Evolutionary conservation across 53 echinoderm and acorn worm species (phyloP).

Genomic region (Patiria pectinifera): DNA sequence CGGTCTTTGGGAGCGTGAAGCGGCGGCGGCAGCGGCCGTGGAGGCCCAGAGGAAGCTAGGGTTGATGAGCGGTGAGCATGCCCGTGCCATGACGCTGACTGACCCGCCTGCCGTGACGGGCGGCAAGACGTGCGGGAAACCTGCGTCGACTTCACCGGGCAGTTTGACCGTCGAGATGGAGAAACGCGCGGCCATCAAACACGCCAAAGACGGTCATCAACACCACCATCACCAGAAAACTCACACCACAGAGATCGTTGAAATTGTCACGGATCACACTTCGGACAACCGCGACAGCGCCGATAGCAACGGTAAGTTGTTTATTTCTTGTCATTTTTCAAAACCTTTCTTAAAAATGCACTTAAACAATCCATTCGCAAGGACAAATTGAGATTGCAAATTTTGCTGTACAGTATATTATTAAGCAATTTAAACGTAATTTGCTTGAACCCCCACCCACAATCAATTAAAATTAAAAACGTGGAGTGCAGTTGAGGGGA

Average conservation of each 20-base stretch:
- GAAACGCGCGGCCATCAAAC: slow-evolving; percentile 31
- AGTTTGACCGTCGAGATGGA: slow-evolving; percentile 41
- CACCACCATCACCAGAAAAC: background rate
- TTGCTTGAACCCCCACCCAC: background rate
- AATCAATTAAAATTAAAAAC: slow-evolving; percentile 1
- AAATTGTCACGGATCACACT: slow-evolving; percentile 12
- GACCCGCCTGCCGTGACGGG: background rate
- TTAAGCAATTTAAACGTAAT: background rate
- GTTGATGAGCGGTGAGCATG: slow-evolving; percentile 30
- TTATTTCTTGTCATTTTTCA: background rate
- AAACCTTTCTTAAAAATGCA: no score
- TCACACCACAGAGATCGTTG: background rate
- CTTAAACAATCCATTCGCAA: background rate
- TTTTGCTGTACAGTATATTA: background rate
- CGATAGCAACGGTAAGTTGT: slow-evolving; percentile 50
- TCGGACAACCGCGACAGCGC: slow-evolving; percentile 31
- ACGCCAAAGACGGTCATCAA: slow-evolving; percentile 33
- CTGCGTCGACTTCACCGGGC: slow-evolving; percentile 10
- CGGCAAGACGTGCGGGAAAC: slow-evolving; percentile 16
- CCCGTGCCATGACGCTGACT: slow-evolving; percentile 5
- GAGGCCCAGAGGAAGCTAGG: slow-evolving; percentile 9
- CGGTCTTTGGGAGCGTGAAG: slow-evolving; percentile 67
- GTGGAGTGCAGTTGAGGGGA: background rate
- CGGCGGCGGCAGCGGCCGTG: slow-evolving; percentile 22
- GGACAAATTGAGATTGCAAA: background rate